Evolutionary conservation across 2,797 vertebrate species (phyloP).

Genomic region (Cuniculus paca): DNA sequence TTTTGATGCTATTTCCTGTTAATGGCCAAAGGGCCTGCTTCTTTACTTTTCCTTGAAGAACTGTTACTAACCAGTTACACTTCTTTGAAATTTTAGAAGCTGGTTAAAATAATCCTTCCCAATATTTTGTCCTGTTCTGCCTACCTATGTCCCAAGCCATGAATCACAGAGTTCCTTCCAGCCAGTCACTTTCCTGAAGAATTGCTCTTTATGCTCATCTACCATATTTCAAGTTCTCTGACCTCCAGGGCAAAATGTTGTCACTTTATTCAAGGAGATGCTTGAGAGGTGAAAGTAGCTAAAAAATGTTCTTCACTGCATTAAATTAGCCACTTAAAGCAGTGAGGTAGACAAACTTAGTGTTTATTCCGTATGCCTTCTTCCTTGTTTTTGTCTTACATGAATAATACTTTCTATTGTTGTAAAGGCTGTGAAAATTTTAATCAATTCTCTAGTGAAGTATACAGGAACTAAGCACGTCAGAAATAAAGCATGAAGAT

Average conservation of each 20-base stretch:
- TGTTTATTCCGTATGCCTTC: slow-evolving; percentile 5
- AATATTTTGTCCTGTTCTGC: background rate
- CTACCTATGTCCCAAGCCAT: background rate
- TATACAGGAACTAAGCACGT: slow-evolving; percentile 11
- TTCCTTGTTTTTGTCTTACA: slow-evolving; percentile 58
- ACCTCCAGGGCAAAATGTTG: background rate
- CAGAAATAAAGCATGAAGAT: slow-evolving; percentile 72
- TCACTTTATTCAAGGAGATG: slow-evolving; percentile 4
- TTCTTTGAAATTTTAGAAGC: slow-evolving; percentile 37
- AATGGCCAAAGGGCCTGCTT: background rate
- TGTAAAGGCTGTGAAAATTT: slow-evolving; percentile 23
- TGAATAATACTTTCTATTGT: background rate
- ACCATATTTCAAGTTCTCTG: background rate
- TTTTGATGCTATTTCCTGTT: background rate
- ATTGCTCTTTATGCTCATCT: background rate
- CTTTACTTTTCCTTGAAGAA: background rate
- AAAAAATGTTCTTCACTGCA: slow-evolving; percentile 8
- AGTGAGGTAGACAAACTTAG: background rate
- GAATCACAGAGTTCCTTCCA: background rate
- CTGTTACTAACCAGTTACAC: background rate
- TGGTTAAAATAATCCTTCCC: background rate
- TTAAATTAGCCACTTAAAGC: background rate
- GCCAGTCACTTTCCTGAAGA: background rate
- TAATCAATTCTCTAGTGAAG: slow-evolving; percentile 4
- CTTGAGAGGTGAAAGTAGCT: slow-evolving; percentile 50